These are phyloP conservation scores for Pogonocichla stellata DNA, from an alignment of 2,113 vertebrate species.

Conservation along the genomic window DNA sequence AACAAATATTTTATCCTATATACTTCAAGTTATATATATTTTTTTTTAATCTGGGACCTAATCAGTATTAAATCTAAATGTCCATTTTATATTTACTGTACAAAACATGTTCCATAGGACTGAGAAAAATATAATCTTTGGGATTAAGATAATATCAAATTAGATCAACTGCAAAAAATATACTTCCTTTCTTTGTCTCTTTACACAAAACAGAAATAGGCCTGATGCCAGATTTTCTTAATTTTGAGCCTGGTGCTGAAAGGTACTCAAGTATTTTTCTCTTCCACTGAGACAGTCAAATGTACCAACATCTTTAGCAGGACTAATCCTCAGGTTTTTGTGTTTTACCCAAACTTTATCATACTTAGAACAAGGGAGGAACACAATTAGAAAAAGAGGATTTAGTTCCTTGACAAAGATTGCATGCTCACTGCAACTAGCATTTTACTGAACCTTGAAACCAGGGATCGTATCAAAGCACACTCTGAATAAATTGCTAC, in stretches of 20 bases:
- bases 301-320: neutral
- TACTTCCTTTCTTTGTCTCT: neutral
- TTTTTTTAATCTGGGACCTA: neutral
- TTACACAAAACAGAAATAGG: neutral
- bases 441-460: neutral
- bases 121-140: neutral
- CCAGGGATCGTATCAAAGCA: neutral
- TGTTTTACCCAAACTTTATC: neutral
- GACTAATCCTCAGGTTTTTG: neutral
- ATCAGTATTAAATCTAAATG: neutral
- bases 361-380: neutral
- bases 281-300: neutral
- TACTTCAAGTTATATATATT: neutral
- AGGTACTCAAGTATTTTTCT: neutral
- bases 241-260: neutral
- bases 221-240: neutral
- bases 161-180: neutral
- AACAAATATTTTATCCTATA: neutral
- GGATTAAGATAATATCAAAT: neutral
- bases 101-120: neutral
- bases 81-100: neutral
- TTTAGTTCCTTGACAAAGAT: neutral
- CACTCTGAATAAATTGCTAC: neutral
- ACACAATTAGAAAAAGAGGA: neutral
- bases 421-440: neutral